phyloP scores from a whole-genome alignment of 2,113 vertebrate genomes.

The Raja brachyura region DNA sequence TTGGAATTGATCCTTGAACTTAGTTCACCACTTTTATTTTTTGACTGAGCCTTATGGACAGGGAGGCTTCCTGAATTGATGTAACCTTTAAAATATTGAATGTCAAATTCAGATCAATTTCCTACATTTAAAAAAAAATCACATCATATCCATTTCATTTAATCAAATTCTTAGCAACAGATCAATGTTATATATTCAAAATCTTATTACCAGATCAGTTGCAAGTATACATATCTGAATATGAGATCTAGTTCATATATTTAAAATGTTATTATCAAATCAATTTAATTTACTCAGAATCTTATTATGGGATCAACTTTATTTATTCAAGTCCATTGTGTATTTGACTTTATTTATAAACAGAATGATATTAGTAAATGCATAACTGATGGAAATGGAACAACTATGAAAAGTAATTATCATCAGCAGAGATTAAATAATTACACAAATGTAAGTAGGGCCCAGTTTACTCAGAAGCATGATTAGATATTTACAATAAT shows the following conservation, averaged over 20 bases:
- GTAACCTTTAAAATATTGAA: background rate
- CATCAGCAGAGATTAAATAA: slow-evolving; percentile 10
- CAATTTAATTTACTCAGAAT: slow-evolving; percentile 36
- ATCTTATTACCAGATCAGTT: slow-evolving; percentile 28
- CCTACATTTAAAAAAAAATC: background rate
- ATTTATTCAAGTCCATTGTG: slow-evolving; percentile 21
- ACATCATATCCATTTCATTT: background rate
- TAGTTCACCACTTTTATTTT: background rate
- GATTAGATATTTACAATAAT: background rate
- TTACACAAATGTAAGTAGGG: background rate
- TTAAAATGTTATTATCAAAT: slow-evolving; percentile 23
- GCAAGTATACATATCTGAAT: background rate
- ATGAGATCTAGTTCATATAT: slow-evolving; percentile 24
- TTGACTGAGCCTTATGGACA: background rate
- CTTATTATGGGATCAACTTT: slow-evolving; percentile 26
- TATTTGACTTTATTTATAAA: background rate
- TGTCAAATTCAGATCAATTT: background rate
- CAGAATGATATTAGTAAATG: background rate
- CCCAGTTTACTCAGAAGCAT: background rate
- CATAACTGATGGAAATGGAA: slow-evolving; percentile 11
- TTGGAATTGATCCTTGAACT: slow-evolving; percentile 16
- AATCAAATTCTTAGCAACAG: background rate
- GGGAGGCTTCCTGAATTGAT: background rate
- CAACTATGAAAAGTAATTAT: slow-evolving; percentile 17
- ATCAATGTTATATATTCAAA: slow-evolving; percentile 17